Evolutionary conservation across 2,113 vertebrate species (phyloP), one percentile per base, ranked within the genome.

Genomic region (Carettochelys insculpta): DNA sequence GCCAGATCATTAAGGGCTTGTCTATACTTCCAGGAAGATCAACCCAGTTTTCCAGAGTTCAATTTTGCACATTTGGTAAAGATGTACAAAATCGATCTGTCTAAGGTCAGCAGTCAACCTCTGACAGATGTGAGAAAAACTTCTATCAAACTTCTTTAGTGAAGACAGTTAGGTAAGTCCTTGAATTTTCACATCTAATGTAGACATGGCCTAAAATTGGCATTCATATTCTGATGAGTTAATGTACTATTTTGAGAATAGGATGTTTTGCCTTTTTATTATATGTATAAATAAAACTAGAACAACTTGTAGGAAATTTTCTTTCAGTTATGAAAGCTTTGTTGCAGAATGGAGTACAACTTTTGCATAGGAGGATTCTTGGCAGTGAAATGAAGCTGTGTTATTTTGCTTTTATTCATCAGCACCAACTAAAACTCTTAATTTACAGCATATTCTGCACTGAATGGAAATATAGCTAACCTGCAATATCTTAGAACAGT

Each of bases 231-330:
- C 31, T 38, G 27, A 85, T 75, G 77, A 90, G 50, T 85, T 85
- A 85, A 52, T 20, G 45, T 47, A 51, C 50, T 80, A 75, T 88
- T 95, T 84, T 88, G 58, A 86, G 86, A 43, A 82, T 92, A 79
- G 25, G 38, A 16, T 87, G 22, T 77, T 51, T n/a, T 38, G 4
- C 82, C 11, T n/a, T 94, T 92, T 90, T 82, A 91, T 83, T 90
- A 93, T 83, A 95, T 87, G 51, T 86, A 88, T 84, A 52, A 90
- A 87, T 90, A 92, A 90, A 51, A 95, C 65, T 76, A 88, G 77
- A 41, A 41, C 89, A 71, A 95, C 91, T 84, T 71, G 6, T 56
- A 86, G 52, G 51, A 86, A 29, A 54, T 89, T 96, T 94, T 94
- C 58, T 87, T 68, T 89, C 83, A 48, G 88, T 47, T 53, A 25